Percentiles rank a stretch among this genome's conserved stretches.
Conservation (phyloP, 2,888 invertebrate genomes). For the Gnatocerus cornutus region DNA sequence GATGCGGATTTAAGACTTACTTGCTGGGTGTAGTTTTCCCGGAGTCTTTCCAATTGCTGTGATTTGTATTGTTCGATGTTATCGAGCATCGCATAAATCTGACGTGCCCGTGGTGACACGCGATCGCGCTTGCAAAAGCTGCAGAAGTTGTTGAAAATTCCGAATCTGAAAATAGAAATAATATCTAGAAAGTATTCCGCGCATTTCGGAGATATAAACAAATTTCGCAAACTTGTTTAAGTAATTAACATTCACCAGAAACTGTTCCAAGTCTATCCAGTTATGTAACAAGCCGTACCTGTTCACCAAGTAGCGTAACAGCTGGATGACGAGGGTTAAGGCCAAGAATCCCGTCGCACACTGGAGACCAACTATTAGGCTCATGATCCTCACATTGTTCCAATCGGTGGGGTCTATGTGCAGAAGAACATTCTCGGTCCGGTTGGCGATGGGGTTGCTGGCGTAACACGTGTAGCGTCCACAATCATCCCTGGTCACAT, state of each 20-base stretch:
- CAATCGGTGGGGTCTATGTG: constrained; percentile 91
- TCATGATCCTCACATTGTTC: constrained; percentile 87
- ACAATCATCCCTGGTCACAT: constrained; percentile 84
- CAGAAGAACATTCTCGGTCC: constrained; percentile 82
- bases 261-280: constrained; percentile 16
- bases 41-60: constrained; percentile 88
- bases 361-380: constrained; percentile 86
- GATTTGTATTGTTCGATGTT: constrained; percentile 93
- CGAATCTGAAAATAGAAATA: constrained; percentile 76
- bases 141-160: constrained; percentile 81
- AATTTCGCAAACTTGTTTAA: constrained; percentile 11
- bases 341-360: constrained; percentile 87
- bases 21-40: constrained; percentile 94
- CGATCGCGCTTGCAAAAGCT: constrained; percentile 82
- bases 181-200: constrained; percentile 13
- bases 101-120: constrained; percentile 85
- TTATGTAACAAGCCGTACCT: constrained; percentile 72
- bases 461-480: constrained; percentile 91
- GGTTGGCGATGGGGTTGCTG: constrained; percentile 87
- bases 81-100: constrained; percentile 91
- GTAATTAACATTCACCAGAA: not conserved
- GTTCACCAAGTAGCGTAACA: constrained; percentile 80
- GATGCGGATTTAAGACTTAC: constrained; percentile 68
- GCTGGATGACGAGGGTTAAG: constrained; percentile 86
- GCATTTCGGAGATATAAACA: constrained; percentile 3